Base-by-base conservation (phyloP, 1,140 invertebrate species). In the Polypedilum vanderplanki region DNA sequence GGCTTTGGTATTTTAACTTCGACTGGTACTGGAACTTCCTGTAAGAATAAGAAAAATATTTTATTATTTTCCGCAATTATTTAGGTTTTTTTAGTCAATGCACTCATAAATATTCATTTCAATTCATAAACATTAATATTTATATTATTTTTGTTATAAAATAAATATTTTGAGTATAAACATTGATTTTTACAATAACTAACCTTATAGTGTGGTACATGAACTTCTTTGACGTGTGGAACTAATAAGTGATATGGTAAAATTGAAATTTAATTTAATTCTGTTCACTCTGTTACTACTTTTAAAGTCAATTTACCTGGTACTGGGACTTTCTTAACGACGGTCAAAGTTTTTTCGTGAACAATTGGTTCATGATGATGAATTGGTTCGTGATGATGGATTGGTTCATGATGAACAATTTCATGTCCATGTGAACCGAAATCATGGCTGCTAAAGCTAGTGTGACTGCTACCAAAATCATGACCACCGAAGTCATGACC, bases 331-430 rank as follows among this genome's bases (percentile, higher is more conserved):
- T 91, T 91, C 82, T 93, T 92, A 57, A 90, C 86, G 10, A 92
- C 84, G 17, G 90, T 92, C 77, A 92, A 84, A n/a, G 90, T 90
- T 82, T 93, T 93, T 74, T 89, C 84, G 80, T 86, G 85, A 74
- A 87, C 83, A 22, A 81, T 22, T 70, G 67, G 67, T 40, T 40
- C 73, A 12, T 40, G 73, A 73, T 73, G 12, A 33, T 73, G 41
- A 40, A 77, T 77, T 40, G 78, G 77, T 40, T 64, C 75, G 41
- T 73, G 73, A 0, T 78, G 75, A 0, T n/a, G 41, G 33, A 77
- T 77, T 40, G 78, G 77, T 40, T 64, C 75, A 41, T 73, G 73
- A 0, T 78, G 75, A 0, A 77, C 78, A 7, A 64, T 74, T 57
- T 79, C 76, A 2, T 80, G 80, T 75, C 78, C 80, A 75, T 57